These are phyloP conservation scores for Ypsolopha scabrella DNA, from an alignment of 2,888 invertebrate genomes.

Conservation along the genomic window DNA sequence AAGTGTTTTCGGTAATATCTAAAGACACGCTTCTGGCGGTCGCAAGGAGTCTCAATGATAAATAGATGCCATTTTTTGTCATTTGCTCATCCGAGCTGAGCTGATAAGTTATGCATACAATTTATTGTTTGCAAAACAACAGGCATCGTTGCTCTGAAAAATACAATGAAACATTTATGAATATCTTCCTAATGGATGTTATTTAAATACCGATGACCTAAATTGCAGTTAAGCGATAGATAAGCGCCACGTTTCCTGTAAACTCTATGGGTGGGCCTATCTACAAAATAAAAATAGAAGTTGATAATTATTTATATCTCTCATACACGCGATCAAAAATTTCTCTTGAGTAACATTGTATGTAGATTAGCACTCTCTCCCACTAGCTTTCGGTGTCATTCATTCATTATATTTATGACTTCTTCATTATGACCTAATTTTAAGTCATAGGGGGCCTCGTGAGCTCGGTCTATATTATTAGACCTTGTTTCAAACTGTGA, in stretches of 20 bases:
- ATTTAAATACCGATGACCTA: slow-evolving; percentile 15
- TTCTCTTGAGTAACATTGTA: slow-evolving; percentile 13
- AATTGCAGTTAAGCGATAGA: slow-evolving; percentile 15
- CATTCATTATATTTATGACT: slow-evolving; percentile 19
- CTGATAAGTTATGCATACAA: slow-evolving; percentile 2
- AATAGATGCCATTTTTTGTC: no score
- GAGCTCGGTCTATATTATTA: slow-evolving; percentile 56
- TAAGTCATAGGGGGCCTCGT: slow-evolving; percentile 33
- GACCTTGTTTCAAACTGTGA: slow-evolving; percentile 59
- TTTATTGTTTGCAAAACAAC: no score
- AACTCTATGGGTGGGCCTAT: no score
- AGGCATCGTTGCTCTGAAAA: no score
- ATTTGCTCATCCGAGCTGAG: slow-evolving; percentile 6
- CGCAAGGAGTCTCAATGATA: no score
- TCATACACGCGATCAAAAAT: slow-evolving; percentile 1
- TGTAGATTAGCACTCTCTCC: slow-evolving; percentile 19
- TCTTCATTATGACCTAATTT: slow-evolving; percentile 25
- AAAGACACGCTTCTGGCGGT: no score
- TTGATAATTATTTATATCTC: no score
- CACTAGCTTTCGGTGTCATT: slow-evolving; percentile 29
- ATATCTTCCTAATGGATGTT: slow-evolving; percentile 5
- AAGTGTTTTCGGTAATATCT: no score
- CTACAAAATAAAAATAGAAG: no score
- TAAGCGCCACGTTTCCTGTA: slow-evolving; percentile 17
- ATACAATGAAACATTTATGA: not conserved